Conservation (phyloP, 2,888 invertebrate genomes). For the Lagria hirta region DNA sequence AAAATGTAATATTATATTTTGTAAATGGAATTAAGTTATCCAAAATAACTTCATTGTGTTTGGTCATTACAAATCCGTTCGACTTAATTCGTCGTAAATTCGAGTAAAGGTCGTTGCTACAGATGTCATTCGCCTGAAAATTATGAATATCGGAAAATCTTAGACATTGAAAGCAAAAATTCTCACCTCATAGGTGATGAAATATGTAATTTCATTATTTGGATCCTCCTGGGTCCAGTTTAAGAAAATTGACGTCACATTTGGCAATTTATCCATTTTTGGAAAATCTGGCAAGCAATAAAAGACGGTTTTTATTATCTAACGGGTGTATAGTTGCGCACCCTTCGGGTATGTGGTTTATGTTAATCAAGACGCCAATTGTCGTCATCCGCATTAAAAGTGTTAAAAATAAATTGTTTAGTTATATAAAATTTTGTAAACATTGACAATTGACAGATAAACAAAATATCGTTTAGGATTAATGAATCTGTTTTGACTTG, state of each 20-base stretch:
- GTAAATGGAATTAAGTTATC: slow-evolving; percentile 46
- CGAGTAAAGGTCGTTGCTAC: too few species aligned
- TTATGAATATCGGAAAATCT: neutral
- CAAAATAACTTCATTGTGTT: slow-evolving; percentile 39
- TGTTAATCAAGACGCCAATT: too few species aligned
- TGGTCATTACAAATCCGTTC: slow-evolving; percentile 44
- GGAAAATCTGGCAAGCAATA: slow-evolving; percentile 45
- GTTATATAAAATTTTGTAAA: too few species aligned
- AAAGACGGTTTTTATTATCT: neutral
- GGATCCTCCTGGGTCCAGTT: slow-evolving; percentile 40
- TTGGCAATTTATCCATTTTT: slow-evolving; percentile 27
- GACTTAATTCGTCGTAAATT: slow-evolving; percentile 42
- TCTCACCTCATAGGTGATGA: slow-evolving; percentile 39
- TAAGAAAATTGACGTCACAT: slow-evolving; percentile 38
- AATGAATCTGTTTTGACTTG: slow-evolving; percentile 6
- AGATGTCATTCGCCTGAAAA: slow-evolving; percentile 43
- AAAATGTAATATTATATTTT: slow-evolving; percentile 44
- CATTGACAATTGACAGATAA: too few species aligned
- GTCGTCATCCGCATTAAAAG: too few species aligned
- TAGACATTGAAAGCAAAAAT: neutral
- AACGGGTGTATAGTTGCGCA: too few species aligned
- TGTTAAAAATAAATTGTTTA: too few species aligned
- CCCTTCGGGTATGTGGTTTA: too few species aligned
- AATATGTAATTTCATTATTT: slow-evolving; percentile 39
- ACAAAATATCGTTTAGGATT: too few species aligned